A percentile compares a stretch with the other conserved stretches of the same genome.
Conservation (phyloP, 2,113 vertebrate species). For the Limanda limanda region DNA sequence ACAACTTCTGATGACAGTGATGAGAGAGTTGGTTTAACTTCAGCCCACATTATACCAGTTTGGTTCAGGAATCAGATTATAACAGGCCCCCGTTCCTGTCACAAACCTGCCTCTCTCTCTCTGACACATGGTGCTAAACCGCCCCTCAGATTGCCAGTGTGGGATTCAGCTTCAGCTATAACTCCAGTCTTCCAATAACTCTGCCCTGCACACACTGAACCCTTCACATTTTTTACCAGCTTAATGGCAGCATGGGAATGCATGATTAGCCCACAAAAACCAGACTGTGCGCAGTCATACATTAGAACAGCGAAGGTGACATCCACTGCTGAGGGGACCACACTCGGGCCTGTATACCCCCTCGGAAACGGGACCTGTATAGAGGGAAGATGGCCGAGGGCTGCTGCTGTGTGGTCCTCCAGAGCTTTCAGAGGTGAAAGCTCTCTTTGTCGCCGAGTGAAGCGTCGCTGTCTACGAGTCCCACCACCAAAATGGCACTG, state of each 20-base stretch:
- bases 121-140: not conserved
- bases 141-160: slow-evolving; percentile 36
- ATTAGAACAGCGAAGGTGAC: slow-evolving; percentile 72
- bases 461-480: slow-evolving; percentile 47
- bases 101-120: slow-evolving; percentile 29
- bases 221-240: slow-evolving; percentile 58
- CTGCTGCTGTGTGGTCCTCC: slow-evolving; percentile 59
- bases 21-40: slow-evolving; percentile 4
- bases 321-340: slow-evolving; percentile 73
- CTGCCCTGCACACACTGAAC: slow-evolving; percentile 51
- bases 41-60: not conserved
- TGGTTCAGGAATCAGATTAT: slow-evolving; percentile 1
- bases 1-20: not conserved
- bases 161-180: slow-evolving; percentile 27
- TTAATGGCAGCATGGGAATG: slow-evolving; percentile 47
- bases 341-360: slow-evolving; percentile 49
- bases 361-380: slow-evolving; percentile 23
- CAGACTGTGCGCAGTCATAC: slow-evolving; percentile 45
- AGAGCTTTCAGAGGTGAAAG: slow-evolving; percentile 62
- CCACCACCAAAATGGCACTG: slow-evolving; percentile 54
- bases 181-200: slow-evolving; percentile 56
- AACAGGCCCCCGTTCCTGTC: slow-evolving; percentile 21
- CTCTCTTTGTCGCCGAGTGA: slow-evolving; percentile 64
- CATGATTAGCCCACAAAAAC: slow-evolving; percentile 52
- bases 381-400: slow-evolving; percentile 17